Evolutionary conservation across 2,888 invertebrate genomes (phyloP), one percentile per base, ranked within the genome.

Genomic region (Cristatella mucedo): DNA sequence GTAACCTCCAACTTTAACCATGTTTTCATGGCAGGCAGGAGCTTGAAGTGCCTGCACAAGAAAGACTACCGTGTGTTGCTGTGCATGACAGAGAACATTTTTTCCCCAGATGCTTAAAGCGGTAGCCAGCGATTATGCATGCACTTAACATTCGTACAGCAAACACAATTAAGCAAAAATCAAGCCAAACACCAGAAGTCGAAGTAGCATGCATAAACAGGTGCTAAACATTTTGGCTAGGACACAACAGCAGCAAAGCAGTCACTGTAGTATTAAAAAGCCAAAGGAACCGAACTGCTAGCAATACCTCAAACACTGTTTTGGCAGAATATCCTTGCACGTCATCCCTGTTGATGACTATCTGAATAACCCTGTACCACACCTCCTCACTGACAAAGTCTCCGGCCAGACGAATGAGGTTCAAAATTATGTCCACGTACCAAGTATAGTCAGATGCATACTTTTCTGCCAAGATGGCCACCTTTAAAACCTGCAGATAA

Each of bases 1-100:
- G 59, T 97, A 97, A 40, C 95, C 97, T 45, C 95, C 95, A 41
- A 97, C 97, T 76, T 97, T 99, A 1, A 97, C 95, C 97, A 99
- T 97, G 67, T 99, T 99, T 69, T 99, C 97, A 66, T 97, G 97
- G 60, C 97, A 99, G 20, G 97, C 95, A 16, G 95, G 93, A 22
- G 93, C 93, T 72, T 97, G 93, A 40, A 95, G 70, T 42, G 91
- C 91, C 76, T 77, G 54, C 18, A 13, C 20, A 16, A 24, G 21
- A 20, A 15, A 18, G 21, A 21, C 16, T 6, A 6, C n/a, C n/a
- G n/a, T n/a, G n/a, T n/a, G 41, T 7, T 5, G 41, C n/a, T 9
- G 24, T 26, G 21, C 13, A 51, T 13, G 48, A n/a, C n/a, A n/a
- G n/a, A n/a, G n/a, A n/a, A n/a, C n/a, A n/a, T n/a, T n/a, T n/a